Percentiles rank a stretch among this genome's conserved stretches.
These are phyloP conservation scores for Thunnus albacares DNA, from an alignment of 2,797 vertebrate species.

Conservation along the genomic window DNA sequence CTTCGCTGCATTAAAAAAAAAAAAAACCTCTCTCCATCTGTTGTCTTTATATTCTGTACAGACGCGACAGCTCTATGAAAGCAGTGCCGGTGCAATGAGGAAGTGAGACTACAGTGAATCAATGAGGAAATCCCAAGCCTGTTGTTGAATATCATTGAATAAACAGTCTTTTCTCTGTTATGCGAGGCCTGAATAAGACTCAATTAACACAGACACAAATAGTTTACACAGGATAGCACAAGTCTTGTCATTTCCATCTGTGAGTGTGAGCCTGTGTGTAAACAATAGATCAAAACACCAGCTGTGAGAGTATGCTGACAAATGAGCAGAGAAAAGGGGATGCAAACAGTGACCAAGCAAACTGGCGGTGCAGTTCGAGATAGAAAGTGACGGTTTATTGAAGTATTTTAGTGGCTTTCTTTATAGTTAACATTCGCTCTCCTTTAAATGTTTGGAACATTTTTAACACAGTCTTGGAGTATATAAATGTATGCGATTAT, in stretches of 20 bases:
- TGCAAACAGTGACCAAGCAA: constrained; percentile 48
- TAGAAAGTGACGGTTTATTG: constrained; percentile 15
- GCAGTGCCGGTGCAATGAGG: constrained; percentile 7
- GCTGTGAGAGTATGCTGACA: constrained; percentile 51
- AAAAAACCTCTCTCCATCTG: constrained; percentile 27
- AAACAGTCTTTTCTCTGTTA: constrained; percentile 6
- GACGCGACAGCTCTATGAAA: constrained; percentile 31
- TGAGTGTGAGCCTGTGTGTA: constrained; percentile 42
- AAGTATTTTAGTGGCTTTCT: neutral
- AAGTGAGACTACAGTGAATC: constrained; percentile 39
- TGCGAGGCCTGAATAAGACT: constrained; percentile 14
- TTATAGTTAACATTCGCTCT: neutral
- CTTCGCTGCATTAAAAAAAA: constrained; percentile 21
- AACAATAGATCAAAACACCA: constrained; percentile 63
- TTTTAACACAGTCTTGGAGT: neutral
- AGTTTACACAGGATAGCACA: constrained; percentile 30
- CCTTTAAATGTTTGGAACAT: neutral
- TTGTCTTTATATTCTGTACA: constrained; percentile 21
- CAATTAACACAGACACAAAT: constrained; percentile 35
- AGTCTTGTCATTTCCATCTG: constrained; percentile 62
- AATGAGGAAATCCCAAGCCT: constrained; percentile 35
- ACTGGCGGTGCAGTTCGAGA: constrained; percentile 2
- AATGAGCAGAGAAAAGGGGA: constrained; percentile 28
- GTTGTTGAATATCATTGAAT: constrained; percentile 30
- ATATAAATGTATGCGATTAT: neutral